Evolutionary conservation across 2,113 vertebrate genomes (phyloP), one percentile per base, ranked within the genome.

Genomic region (Microcebus lehilahytsara): DNA sequence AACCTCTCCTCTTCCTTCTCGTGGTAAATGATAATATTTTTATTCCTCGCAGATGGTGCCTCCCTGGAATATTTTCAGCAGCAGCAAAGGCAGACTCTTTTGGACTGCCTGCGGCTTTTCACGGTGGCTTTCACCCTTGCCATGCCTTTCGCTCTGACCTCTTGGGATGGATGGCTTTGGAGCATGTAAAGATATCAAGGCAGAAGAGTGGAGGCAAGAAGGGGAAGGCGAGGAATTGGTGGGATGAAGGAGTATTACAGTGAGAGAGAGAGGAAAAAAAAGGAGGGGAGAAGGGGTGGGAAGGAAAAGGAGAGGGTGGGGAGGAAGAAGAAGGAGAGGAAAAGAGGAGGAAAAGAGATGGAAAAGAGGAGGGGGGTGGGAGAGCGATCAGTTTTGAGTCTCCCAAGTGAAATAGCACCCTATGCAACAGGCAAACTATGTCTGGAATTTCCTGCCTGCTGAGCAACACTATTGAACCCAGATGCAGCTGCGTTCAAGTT

Each of bases 11-110:
- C 34, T 51, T 64, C 56, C 89, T 88, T 80, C n/a, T 37, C 77
- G 75, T 37, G 64, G 93, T 89, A 90, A 96, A 84, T n/a, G 91
- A 37, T 85, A 92, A 85, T 72, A 81, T 95, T 94, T 92, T 85
- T 71, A 80, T 14, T 78, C 77, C 92, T 91, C 14, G 0, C 95
- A 96, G 97, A 92, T 87, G 96, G 96, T 1, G 14, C 84, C 71
- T 93, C 91, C 71, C 56, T 49, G 62, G 74, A 85, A 80, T 0
- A 67, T 25, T 3, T 53, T 69, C 83, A 74, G 69, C 2, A 27
- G 78, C 40, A 2, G 72, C 37, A 12, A 60, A 72, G 46, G n/a
- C 69, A 23, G 49, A 32, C 16, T 37, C 78, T 79, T 79, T 17
- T 60, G 16, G 53, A 62, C 60, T 3, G 11, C 62, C 69, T 32